A percentile compares a stretch with the other conserved stretches of the same genome.
These are phyloP conservation scores for Nematostella vectensis DNA, from an alignment of 92 coral and sea anemone genomes.

Conservation along the genomic window DNA sequence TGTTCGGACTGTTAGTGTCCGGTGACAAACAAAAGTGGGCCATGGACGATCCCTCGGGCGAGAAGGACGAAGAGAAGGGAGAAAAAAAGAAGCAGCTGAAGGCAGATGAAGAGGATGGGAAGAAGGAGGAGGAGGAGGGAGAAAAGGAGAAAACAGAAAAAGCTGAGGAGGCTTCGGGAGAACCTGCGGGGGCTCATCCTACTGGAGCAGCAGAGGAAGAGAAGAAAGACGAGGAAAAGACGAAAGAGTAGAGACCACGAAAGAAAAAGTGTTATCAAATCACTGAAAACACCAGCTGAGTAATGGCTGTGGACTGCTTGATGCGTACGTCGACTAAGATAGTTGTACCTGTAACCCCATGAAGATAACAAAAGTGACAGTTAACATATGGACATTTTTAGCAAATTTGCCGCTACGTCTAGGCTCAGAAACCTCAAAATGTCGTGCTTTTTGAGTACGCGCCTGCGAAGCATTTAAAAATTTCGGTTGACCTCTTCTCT, in stretches of 20 bases:
- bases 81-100: conserved; percentile 23
- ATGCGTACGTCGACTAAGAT: no score
- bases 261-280: no score
- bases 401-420: no score
- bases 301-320: no score
- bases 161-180: conserved; percentile 12
- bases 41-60: conserved; percentile 31
- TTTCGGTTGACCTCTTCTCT: no score
- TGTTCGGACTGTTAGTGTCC: conserved; percentile 81
- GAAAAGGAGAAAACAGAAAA: conserved; percentile 31
- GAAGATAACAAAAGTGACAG: no score
- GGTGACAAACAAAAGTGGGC: conserved; percentile 98
- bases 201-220: conserved; percentile 19
- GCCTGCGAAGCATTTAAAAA: no score
- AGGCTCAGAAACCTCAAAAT: no score
- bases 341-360: no score
- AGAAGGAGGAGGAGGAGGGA: conserved; percentile 34
- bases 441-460: no score
- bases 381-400: no score
- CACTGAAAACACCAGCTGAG: no score
- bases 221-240: conserved; percentile 28
- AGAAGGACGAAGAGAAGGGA: conserved; percentile 40
- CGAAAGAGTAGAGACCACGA: not conserved
- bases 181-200: conserved; percentile 9
- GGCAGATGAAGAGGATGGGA: conserved; percentile 19